Conservation (phyloP, 2,797 vertebrate species). For the Micromesistius poutassou region DNA sequence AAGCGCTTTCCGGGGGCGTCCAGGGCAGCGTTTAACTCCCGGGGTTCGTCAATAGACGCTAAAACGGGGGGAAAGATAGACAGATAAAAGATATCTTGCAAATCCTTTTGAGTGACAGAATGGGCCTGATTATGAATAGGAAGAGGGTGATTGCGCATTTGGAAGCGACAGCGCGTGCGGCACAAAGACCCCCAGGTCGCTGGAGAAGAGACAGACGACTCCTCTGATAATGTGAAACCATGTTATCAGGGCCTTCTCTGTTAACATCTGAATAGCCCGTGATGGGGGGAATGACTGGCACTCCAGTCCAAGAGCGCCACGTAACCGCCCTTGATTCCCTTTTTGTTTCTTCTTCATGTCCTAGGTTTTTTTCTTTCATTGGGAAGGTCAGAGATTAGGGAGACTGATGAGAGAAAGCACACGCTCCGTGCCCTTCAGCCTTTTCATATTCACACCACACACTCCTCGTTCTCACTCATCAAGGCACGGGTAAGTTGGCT, state of each 20-base stretch:
- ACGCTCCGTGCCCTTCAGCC: slow-evolving; percentile 4
- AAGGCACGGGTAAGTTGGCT: too few species aligned
- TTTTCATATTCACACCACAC: too few species aligned
- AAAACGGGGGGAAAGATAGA: not conserved
- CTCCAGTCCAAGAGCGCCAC: slow-evolving; percentile 26
- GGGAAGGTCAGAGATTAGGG: slow-evolving; percentile 35
- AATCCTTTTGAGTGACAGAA: slow-evolving; percentile 52
- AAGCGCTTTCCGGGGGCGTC: not conserved
- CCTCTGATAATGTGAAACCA: slow-evolving; percentile 5
- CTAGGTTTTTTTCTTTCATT: slow-evolving; percentile 24
- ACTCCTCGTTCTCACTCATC: too few species aligned
- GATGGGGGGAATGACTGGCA: slow-evolving; percentile 43
- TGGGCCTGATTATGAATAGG: slow-evolving; percentile 59
- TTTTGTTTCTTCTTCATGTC: slow-evolving; percentile 1
- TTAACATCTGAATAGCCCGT: slow-evolving; percentile 46
- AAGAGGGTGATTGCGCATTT: slow-evolving; percentile 49
- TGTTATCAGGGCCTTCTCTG: slow-evolving; percentile 23
- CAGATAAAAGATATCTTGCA: not conserved
- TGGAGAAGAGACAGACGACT: slow-evolving; percentile 18
- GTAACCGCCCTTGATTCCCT: slow-evolving; percentile 45
- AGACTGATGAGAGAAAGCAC: not conserved
- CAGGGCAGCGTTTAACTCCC: not conserved
- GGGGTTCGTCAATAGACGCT: not conserved
- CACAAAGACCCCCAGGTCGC: slow-evolving; percentile 38
- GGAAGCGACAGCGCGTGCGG: slow-evolving; percentile 35